A percentile compares a stretch with the other conserved stretches of the same genome.
Conservation (phyloP, 37 sponge, comb jelly and placozoan species). For the Haliclona indistincta region DNA sequence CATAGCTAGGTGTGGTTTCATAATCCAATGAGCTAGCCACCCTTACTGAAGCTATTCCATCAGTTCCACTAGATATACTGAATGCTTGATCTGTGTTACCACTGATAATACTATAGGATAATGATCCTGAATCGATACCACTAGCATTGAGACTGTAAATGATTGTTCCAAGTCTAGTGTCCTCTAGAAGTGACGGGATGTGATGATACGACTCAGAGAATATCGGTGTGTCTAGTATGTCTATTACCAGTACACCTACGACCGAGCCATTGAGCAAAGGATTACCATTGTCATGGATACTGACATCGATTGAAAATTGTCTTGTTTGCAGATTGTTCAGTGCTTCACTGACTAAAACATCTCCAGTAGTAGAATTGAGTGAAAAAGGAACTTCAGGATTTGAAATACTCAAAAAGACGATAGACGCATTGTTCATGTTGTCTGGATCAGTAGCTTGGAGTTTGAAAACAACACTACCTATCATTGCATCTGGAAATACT, state of each 20-base stretch:
- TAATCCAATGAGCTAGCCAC: slow-evolving; percentile 23
- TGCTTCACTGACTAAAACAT: slow-evolving; percentile 16
- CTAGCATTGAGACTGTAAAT: slow-evolving; percentile 25
- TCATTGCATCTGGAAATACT: slow-evolving; percentile 52
- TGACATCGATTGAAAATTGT: slow-evolving; percentile 17
- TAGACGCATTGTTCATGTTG: slow-evolving; percentile 40
- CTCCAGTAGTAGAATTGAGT: slow-evolving; percentile 40
- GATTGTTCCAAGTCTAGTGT: slow-evolving; percentile 6
- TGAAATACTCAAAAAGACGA: slow-evolving; percentile 24
- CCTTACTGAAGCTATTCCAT: slow-evolving; percentile 7
- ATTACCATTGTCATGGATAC: slow-evolving; percentile 33
- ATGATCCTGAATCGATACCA: slow-evolving; percentile 36
- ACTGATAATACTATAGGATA: slow-evolving; percentile 21
- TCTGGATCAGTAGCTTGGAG: slow-evolving; percentile 58
- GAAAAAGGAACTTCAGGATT: slow-evolving; percentile 18
- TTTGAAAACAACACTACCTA: slow-evolving; percentile 29
- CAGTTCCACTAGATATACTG: not conserved
- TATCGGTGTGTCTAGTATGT: slow-evolving; percentile 42
- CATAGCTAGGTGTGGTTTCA: slow-evolving; percentile 18
- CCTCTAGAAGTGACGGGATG: slow-evolving; percentile 18
- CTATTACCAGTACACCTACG: slow-evolving; percentile 29
- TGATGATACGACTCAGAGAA: not conserved
- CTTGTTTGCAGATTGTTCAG: slow-evolving; percentile 23
- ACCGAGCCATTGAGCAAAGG: slow-evolving; percentile 13
- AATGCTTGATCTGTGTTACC: slow-evolving; percentile 47